phyloP scores from a whole-genome alignment of 2,797 vertebrate species.

The Acipenser ruthenus region DNA sequence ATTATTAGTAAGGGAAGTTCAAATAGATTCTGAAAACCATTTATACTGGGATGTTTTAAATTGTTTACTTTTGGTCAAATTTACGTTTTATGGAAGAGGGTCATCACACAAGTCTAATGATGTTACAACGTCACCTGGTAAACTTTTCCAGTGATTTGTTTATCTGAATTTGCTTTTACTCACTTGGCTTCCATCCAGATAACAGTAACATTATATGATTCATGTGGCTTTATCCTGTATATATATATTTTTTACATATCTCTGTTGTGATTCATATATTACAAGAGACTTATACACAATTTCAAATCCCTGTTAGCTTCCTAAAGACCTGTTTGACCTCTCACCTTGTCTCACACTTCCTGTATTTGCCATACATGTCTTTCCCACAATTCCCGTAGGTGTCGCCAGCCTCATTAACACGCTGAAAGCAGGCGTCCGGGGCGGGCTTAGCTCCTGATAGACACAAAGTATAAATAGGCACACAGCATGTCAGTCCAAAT shows the following conservation, averaged over 20 bases:
- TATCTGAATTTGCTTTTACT: too few species aligned
- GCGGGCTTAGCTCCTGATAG: constrained; percentile 71
- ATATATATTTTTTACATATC: too few species aligned
- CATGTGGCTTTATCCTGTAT: too few species aligned
- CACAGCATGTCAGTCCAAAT: constrained; percentile 33
- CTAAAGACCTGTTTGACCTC: neutral
- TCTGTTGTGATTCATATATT: neutral
- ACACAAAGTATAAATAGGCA: constrained; percentile 7
- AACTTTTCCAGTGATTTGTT: too few species aligned
- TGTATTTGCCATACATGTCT: constrained; percentile 74
- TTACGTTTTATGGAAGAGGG: too few species aligned
- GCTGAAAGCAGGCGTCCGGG: constrained; percentile 80
- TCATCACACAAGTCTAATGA: too few species aligned
- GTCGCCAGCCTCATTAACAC: constrained; percentile 85
- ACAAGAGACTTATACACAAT: neutral
- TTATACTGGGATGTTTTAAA: neutral
- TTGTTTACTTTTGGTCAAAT: neutral
- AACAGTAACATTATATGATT: too few species aligned
- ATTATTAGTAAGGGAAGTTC: too few species aligned
- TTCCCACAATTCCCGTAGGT: constrained; percentile 92
- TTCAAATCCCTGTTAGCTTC: neutral
- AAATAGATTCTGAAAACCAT: neutral
- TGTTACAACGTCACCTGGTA: too few species aligned
- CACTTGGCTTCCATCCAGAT: too few species aligned
- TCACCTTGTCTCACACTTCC: constrained; percentile 77